These are phyloP conservation scores for Heteronetta atricapilla DNA, from an alignment of 2,113 vertebrate genomes.

Conservation along the genomic window DNA sequence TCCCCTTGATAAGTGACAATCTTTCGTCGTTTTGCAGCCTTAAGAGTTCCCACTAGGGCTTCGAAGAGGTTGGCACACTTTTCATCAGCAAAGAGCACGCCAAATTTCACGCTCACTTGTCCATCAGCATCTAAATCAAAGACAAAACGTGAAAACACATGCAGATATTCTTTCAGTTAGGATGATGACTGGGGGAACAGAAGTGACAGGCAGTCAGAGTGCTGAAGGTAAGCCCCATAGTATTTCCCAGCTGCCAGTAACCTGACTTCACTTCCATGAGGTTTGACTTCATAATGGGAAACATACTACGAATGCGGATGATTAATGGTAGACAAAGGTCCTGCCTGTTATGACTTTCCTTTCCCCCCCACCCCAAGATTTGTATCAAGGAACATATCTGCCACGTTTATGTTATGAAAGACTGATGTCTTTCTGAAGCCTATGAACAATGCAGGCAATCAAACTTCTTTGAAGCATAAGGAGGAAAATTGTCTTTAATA, in stretches of 20 bases:
- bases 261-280: background rate
- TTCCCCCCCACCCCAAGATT: background rate
- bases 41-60: slow-evolving; percentile 94
- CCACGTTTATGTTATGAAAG: background rate
- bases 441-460: background rate
- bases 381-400: background rate
- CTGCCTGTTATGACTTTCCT: background rate
- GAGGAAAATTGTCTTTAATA: background rate
- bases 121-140: slow-evolving; percentile 85
- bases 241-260: background rate
- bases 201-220: background rate
- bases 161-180: background rate
- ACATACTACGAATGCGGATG: background rate
- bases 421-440: background rate
- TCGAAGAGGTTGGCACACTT: slow-evolving; percentile 97
- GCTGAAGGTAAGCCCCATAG: background rate
- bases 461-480: background rate
- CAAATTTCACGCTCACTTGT: slow-evolving; percentile 89
- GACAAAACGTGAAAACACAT: background rate
- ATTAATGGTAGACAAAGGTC: background rate
- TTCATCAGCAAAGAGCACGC: slow-evolving; percentile 92
- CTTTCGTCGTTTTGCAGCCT: slow-evolving; percentile 90
- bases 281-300: background rate
- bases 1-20: slow-evolving; percentile 85
- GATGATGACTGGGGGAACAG: background rate